Evolutionary conservation across 2,888 invertebrate species (phyloP).

Genomic region (Poecilobothrus nobilitatus): DNA sequence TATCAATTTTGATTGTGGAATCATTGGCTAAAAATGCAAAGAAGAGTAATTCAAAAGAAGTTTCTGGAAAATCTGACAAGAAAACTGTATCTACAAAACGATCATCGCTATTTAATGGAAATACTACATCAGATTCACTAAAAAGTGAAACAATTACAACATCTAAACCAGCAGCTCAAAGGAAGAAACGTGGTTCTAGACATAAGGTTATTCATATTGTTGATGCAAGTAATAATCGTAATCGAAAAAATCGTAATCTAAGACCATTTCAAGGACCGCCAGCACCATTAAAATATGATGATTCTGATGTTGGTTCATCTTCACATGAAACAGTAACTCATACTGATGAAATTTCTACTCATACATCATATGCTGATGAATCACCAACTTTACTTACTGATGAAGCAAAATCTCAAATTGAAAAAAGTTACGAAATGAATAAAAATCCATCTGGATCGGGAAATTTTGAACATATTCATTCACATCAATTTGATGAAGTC

Average conservation of each 20-base stretch:
- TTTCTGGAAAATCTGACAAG: not conserved
- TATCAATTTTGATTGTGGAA: not conserved
- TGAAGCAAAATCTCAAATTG: constrained; percentile 20
- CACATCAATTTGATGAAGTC: constrained; percentile 11
- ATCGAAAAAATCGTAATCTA: not conserved
- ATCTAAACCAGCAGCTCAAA: not conserved
- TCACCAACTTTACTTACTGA: not conserved
- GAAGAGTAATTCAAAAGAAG: not conserved
- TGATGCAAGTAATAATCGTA: not conserved
- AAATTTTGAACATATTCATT: constrained; percentile 18
- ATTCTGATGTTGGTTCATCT: not conserved
- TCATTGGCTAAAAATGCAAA: not conserved
- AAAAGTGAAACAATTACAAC: not conserved
- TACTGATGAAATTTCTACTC: not conserved
- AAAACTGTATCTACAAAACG: not conserved
- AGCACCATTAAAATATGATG: not conserved
- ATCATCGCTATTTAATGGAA: not conserved
- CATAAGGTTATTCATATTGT: constrained; percentile 1
- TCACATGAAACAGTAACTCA: not conserved
- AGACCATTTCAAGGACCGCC: not conserved
- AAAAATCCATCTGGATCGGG: constrained; percentile 25
- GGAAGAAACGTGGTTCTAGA: not conserved
- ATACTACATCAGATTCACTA: not conserved
- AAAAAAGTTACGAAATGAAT: constrained; percentile 26
- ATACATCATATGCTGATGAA: constrained; percentile 1